A percentile compares a stretch with the other conserved stretches of the same genome.
phyloP scores from a whole-genome alignment of 2,888 invertebrate species.

The Augochlorella aurata region DNA sequence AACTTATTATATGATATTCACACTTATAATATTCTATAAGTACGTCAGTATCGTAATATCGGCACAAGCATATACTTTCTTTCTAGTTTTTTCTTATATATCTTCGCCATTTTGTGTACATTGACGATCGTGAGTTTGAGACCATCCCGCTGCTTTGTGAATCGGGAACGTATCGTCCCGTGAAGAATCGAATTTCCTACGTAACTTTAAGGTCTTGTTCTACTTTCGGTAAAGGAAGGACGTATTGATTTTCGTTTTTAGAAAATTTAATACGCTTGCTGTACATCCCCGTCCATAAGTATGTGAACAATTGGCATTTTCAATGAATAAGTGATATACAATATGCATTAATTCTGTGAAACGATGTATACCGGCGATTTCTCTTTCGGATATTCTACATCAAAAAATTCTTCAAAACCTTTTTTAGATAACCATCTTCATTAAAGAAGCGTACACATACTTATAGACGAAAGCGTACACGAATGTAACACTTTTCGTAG shows the following conservation, averaged over 20 bases:
- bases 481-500: not conserved
- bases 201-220: not conserved
- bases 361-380: too few relatives aligned
- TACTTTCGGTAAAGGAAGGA: not conserved
- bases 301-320: too few relatives aligned
- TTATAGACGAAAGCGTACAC: not conserved
- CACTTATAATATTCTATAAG: slow-evolving; percentile 34
- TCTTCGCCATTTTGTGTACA: slow-evolving; percentile 35
- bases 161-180: not conserved
- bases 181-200: not conserved
- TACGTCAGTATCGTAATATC: slow-evolving; percentile 49
- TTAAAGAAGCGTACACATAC: too few relatives aligned
- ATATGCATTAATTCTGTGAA: too few relatives aligned
- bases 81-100: slow-evolving; percentile 40
- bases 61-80: slow-evolving; percentile 48
- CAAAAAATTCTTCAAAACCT: too few relatives aligned
- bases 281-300: too few relatives aligned
- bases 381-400: too few relatives aligned
- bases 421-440: too few relatives aligned
- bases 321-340: too few relatives aligned
- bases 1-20: slow-evolving; percentile 24
- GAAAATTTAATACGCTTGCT: not conserved
- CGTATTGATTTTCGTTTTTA: not conserved
- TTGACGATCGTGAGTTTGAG: slow-evolving; percentile 36
- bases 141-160: not conserved